Evolutionary conservation across 2,113 vertebrate species (phyloP).

Genomic region (Montifringilla adamsi): DNA sequence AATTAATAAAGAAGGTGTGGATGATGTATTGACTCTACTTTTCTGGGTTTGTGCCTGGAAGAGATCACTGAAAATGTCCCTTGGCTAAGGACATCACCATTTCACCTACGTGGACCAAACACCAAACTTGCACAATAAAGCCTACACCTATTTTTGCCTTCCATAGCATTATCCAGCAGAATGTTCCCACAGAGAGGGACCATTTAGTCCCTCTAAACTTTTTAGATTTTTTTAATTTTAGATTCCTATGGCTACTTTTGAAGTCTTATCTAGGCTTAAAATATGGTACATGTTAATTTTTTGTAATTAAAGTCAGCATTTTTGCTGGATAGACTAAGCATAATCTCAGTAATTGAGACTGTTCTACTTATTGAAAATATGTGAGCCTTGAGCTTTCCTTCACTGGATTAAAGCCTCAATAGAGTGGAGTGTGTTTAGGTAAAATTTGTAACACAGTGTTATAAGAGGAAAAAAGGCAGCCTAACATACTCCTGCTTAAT

Average conservation of each 20-base stretch:
- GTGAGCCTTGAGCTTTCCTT: background rate
- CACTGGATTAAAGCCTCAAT: background rate
- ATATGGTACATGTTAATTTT: background rate
- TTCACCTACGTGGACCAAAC: background rate
- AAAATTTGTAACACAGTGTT: background rate
- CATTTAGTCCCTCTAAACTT: no score
- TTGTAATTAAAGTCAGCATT: background rate
- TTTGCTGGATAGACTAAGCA: background rate
- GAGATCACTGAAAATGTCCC: background rate
- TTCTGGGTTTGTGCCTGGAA: background rate
- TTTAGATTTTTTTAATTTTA: background rate
- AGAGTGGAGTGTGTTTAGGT: background rate
- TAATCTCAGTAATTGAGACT: background rate
- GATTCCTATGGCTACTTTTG: background rate
- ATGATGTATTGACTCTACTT: background rate
- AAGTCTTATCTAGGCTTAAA: background rate
- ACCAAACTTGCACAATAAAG: background rate
- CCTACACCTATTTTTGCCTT: background rate
- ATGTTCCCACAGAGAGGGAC: background rate
- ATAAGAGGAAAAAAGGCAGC: background rate
- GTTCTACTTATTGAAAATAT: background rate
- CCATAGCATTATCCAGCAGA: background rate
- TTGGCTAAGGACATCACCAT: background rate
- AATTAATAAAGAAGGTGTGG: background rate
- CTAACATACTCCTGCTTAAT: background rate